Conservation (phyloP, 2,113 vertebrate species). For the Silurus meridionalis region DNA sequence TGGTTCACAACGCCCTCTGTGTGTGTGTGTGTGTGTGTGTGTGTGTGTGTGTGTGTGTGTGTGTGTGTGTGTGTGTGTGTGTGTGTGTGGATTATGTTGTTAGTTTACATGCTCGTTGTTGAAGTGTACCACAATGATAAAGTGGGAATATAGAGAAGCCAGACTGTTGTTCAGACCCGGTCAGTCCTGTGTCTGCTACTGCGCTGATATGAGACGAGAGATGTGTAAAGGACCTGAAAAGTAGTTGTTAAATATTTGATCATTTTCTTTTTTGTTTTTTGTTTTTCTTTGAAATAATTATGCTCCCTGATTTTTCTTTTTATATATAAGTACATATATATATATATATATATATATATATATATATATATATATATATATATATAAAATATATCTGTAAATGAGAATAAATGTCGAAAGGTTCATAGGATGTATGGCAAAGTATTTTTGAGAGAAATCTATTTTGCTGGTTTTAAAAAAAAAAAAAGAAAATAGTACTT, state of each 20-base stretch:
- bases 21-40: slow-evolving; percentile 12
- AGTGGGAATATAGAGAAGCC: slow-evolving; percentile 22
- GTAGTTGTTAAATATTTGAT: slow-evolving; percentile 56
- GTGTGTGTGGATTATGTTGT: not conserved
- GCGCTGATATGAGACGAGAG: slow-evolving; percentile 8
- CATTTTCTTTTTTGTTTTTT: slow-evolving; percentile 84
- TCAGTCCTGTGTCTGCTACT: slow-evolving; percentile 48
- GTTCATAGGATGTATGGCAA: slow-evolving; percentile 96
- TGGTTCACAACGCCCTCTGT: slow-evolving; percentile 36
- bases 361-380: slow-evolving; percentile 65
- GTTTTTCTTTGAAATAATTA: slow-evolving; percentile 68
- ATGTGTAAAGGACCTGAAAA: slow-evolving; percentile 61
- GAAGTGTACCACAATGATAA: slow-evolving; percentile 18
- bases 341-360: slow-evolving; percentile 71
- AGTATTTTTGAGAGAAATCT: slow-evolving; percentile 99
- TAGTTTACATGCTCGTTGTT: slow-evolving; percentile 2
- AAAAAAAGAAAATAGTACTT: slow-evolving; percentile 98
- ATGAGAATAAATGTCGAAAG: slow-evolving; percentile 85
- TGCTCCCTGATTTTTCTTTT: slow-evolving; percentile 74
- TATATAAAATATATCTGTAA: slow-evolving; percentile 66
- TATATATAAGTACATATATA: slow-evolving; percentile 66
- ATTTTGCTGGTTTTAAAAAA: slow-evolving; percentile 89
- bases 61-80: slow-evolving; percentile 7
- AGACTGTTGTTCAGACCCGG: slow-evolving; percentile 32
- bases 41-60: not conserved